Evolutionary conservation across 2,113 vertebrate genomes (phyloP), one percentile per base, ranked within the genome.

Genomic region (Atherinomorus stipes): DNA sequence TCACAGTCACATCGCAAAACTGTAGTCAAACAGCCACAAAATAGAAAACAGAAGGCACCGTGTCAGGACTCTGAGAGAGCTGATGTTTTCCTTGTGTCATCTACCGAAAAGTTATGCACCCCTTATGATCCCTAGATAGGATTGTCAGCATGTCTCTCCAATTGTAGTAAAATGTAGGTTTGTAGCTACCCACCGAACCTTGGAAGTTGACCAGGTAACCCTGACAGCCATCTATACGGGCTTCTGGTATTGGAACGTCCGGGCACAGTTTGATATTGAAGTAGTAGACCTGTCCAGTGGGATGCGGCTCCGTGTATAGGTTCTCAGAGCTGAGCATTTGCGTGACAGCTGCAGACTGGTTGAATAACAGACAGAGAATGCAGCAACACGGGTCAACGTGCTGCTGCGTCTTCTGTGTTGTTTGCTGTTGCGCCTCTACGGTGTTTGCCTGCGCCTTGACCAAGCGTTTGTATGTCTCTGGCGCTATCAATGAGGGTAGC

Each of bases 331-430:
- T 28, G 26, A 9, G 4, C 44, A 50, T 64, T 7, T 64, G 44
- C n/a, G 45, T 11, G 1, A 64, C 26, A 3, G 61, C 26, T 0
- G 45, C 44, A 4, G 61, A 64, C 45, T 64, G 45, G 7, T 51
- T 64, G 45, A 64, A 64, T 26, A 64, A 13, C 3, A 64, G 28
- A 18, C 62, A 64, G 2, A 51, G 45, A 11, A 64, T 34, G 5
- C 62, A 64, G 21, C 18, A 53, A 3, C 10, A 5, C 1, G 28
- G 25, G 18, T 9, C 12, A 10, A 10, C 50, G 23, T 15, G 9
- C 10, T 28, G 13, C 52, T 16, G 12, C 1, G 4, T n/a, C n/a
- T n/a, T n/a, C n/a, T n/a, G n/a, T n/a, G n/a, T n/a, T n/a, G n/a
- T n/a, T n/a, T n/a, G n/a, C n/a, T n/a, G n/a, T n/a, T n/a, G n/a